phyloP scores from a whole-genome alignment of 2,113 vertebrate genomes.

The Lethenteron reissneri region DNA sequence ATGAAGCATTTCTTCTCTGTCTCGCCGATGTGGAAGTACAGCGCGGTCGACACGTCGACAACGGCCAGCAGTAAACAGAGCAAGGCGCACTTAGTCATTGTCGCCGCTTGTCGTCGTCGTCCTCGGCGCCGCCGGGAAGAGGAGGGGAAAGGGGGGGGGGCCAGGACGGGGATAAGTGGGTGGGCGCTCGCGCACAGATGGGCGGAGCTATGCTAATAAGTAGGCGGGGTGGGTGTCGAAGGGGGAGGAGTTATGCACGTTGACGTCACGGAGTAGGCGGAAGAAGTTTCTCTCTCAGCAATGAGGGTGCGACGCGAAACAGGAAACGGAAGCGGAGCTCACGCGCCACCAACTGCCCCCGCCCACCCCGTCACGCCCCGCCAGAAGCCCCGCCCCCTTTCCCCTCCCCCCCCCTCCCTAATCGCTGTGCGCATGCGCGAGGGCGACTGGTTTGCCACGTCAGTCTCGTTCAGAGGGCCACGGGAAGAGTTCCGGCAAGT shows the following conservation, averaged over 20 bases:
- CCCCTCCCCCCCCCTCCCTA: neutral
- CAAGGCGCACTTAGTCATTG: too few relatives aligned
- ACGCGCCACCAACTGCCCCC: neutral
- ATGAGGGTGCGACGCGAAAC: too few relatives aligned
- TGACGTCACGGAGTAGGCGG: neutral
- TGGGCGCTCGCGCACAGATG: too few relatives aligned
- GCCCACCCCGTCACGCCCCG: neutral
- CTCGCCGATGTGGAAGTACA: conserved; percentile 75
- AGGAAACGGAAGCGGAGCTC: neutral
- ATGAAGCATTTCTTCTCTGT: conserved; percentile 82
- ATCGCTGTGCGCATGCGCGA: neutral
- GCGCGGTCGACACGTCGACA: conserved; percentile 17
- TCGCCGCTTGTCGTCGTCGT: too few relatives aligned
- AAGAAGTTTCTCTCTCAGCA: neutral
- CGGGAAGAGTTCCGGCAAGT: too few relatives aligned
- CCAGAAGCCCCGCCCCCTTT: neutral
- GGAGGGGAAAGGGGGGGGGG: too few relatives aligned
- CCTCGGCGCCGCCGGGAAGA: too few relatives aligned
- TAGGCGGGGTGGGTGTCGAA: neutral
- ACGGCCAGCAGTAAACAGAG: conserved; percentile 10
- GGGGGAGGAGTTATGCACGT: neutral
- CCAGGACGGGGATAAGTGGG: too few relatives aligned
- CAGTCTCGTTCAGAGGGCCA: too few relatives aligned
- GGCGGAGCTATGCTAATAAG: too few relatives aligned
- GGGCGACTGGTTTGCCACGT: neutral